These are phyloP conservation scores for Hypocryptadius cinnamomeus DNA, from an alignment of 2,113 vertebrate species.

Conservation along the genomic window DNA sequence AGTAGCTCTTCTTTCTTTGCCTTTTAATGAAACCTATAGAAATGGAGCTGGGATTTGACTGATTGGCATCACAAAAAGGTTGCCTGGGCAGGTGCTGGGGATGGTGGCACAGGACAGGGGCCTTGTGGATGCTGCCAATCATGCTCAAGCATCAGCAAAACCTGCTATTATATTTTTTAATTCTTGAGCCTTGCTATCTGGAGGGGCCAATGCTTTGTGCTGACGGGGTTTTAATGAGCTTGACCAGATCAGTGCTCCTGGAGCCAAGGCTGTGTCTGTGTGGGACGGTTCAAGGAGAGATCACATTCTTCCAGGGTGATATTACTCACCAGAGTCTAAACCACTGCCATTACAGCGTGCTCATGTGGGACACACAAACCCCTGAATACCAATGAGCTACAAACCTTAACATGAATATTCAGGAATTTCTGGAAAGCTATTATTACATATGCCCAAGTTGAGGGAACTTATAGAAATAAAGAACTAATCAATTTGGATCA, in stretches of 20 bases:
- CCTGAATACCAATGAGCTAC: constrained; percentile 1
- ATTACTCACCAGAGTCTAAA: constrained; percentile 7
- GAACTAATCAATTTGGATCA: neutral
- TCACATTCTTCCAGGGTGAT: constrained; percentile 37
- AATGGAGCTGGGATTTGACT: constrained; percentile 24
- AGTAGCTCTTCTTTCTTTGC: constrained; percentile 33
- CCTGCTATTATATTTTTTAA: constrained; percentile 9
- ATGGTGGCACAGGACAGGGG: constrained; percentile 12
- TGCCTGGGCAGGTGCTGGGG: constrained; percentile 45
- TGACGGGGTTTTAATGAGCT: constrained; percentile 6
- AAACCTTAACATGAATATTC: constrained; percentile 38
- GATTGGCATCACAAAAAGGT: constrained; percentile 55
- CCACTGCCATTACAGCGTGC: neutral
- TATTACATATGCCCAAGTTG: neutral
- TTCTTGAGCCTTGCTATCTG: neutral
- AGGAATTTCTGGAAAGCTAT: constrained; percentile 26
- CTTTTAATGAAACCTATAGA: constrained; percentile 44
- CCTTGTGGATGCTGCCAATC: constrained; percentile 42
- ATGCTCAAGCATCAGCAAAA: constrained; percentile 31
- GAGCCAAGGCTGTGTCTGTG: neutral
- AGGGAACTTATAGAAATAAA: neutral
- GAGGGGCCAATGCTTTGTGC: neutral
- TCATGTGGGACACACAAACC: neutral
- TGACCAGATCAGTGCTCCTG: constrained; percentile 17
- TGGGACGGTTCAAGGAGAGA: constrained; percentile 19